Base-by-base conservation (phyloP, 2,888 invertebrate genomes). In the Oscheius sp. region DNA sequence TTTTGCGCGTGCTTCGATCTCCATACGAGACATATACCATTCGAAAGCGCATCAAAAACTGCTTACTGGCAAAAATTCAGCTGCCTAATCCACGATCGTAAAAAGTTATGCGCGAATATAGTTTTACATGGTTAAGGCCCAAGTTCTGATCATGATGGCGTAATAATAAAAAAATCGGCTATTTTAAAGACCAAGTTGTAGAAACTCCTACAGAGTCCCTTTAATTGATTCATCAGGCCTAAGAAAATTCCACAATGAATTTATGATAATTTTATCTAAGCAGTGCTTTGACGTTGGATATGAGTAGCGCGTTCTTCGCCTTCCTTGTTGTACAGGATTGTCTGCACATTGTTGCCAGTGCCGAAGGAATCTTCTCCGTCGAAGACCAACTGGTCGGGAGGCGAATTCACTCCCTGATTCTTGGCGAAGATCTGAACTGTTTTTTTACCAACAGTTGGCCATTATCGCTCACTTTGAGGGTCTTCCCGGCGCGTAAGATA, bases 271-370 rank as follows among this genome's bases (percentile, higher is more conserved):
- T 18, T 12, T 49, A 43, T 64, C 61, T 71, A 72, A 16, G 74
- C 64, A n/a, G 71, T 61, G 66, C 75, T 72, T 56, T 70, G 74
- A 35, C 86, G 83, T 63, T 86, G 86, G 75, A 83, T 82, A 79
- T 84, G 87, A 9, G 85, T 87, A 55, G 87, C 87, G 49, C 86
- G 84, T 63, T 86, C 87, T 85, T 87, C 88, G 75, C 87, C 88
- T 46, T 88, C 83, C 59, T 76, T 79, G 74, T 88, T 87, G 82
- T 85, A 88, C 55, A 87, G 84, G 72, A 88, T 84, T 46, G 87
- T 87, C 58, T 88, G 87, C 35, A 87, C 85, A 74, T 86, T 85
- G 72, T 75, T 71, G 43, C 87, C 87, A 7, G 80, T 74, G 23
- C 87, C 88, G 80, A 87, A 87, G 45, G 80, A 83, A 41, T 88